Base-by-base conservation (phyloP, 2,797 vertebrate genomes). In the Spinibarbus caldwelli region DNA sequence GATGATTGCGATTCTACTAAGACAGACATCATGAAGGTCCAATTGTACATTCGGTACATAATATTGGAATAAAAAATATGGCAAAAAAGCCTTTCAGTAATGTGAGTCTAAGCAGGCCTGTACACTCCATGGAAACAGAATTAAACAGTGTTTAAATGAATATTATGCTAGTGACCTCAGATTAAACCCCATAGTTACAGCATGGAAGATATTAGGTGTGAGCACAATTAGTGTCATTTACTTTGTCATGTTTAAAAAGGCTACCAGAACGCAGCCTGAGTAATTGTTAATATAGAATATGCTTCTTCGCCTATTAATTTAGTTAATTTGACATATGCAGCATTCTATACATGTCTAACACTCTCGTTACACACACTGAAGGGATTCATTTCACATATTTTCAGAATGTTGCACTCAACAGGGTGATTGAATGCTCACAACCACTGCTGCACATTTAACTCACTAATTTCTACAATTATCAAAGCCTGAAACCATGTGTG, bases 71-170 rank as follows among this genome's bases (percentile, higher is more conserved):
- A 79, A 8, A 31, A 38, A 21, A 47, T 45, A 66, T 23, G 29
- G 11, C 29, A 80, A 80, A 59, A 68, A 47, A 26, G 21, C 64
- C 14, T 52, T 38, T 67, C 21, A 43, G 9, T 29, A 80, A 23
- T 19, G 7, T 67, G 62, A 80, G 43, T 36, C 62, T 80, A 47
- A 80, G 43, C 78, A 80, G 78, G 43, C 31, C 64, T 70, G 64
- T 49, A 49, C 4, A n/a, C 34, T 80, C 64, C 8, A 52, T 38
- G 79, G 62, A 70, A 80, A 80, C 64, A 9, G 31, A 80, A 49
- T 80, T 67, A 80, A 67, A 67, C 19, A 66, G 78, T 54, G 77
- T 52, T 70, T 64, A 52, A 80, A 52, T 68, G 2, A 68, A 68
- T 38, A 70, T 80, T 36, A 54, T 67, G 64, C 45, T 36, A 52